Base-by-base conservation (phyloP, 2,797 vertebrate genomes). In the Morelia viridis region DNA sequence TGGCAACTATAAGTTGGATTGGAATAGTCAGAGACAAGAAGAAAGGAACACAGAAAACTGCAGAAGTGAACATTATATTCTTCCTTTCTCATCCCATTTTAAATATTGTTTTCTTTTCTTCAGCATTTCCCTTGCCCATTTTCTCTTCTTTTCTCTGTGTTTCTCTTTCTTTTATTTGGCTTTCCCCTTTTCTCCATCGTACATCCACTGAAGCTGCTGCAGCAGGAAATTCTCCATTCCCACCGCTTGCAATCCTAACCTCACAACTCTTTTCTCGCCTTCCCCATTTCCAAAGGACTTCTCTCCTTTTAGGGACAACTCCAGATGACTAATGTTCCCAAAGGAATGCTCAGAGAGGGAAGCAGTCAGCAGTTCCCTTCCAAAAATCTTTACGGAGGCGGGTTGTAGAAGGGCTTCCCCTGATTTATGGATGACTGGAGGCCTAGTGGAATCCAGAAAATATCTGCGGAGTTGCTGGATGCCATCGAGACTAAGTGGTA, bases 231-330 rank as follows among this genome's bases (percentile, higher is more conserved):
- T 60, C 71, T 93, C 35, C 8, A 22, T 88, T 68, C 56, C 89
- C 89, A 68, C 56, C 60, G 19, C 56, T 84, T 28, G 41, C 62
- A 71, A 28, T 85, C 62, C 41, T 80, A 50, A 58, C 90, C 41
- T 46, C 58, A n/a, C 71, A 91, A 28, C 31, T n/a, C 1, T 7
- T 41, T 6, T 24, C 53, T 11, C 62, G 35, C 83, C 62, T 57
- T 15, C 35, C 53, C 86, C n/a, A 24, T 92, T 80, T 80, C 62
- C 56, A 61, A 46, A 91, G 90, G 89, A 91, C 41, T 58, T 60
- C 88, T 90, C 58, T 93, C 92, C 93, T 93, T 91, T 87, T 93
- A 93, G 84, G 90, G 93, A 68, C 60, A 93, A 92, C 84, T 92
- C 68, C 53, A 68, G 85, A 87, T 88, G 93, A 90, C 58, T 92